phyloP scores from a whole-genome alignment of 2,797 vertebrate genomes.

The Pogoniulus pusillus region DNA sequence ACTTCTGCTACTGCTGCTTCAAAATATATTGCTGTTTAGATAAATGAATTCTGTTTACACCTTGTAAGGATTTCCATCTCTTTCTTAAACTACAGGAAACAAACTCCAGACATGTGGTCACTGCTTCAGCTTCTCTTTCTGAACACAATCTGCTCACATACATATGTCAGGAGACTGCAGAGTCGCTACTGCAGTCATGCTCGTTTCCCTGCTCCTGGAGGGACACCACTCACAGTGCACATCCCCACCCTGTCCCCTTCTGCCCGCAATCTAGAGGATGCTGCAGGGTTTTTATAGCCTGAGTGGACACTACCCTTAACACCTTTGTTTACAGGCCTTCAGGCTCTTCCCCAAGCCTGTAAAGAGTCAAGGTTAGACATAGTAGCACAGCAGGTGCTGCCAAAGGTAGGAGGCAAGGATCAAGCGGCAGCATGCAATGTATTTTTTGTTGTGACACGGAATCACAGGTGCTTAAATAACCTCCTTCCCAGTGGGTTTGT shows the following conservation, averaged over 20 bases:
- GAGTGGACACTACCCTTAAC: background rate
- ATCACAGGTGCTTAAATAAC: background rate
- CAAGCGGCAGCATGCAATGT: background rate
- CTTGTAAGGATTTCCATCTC: background rate
- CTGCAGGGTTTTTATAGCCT: background rate
- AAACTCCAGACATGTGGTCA: background rate
- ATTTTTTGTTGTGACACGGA: background rate
- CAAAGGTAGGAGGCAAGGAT: background rate
- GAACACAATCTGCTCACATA: background rate
- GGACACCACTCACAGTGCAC: accelerated
- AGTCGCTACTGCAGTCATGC: background rate
- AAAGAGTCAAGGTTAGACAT: too few relatives aligned
- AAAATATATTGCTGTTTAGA: background rate
- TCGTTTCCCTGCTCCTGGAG: accelerated
- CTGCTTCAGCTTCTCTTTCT: background rate
- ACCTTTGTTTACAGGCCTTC: too few relatives aligned
- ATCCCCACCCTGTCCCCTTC: too few relatives aligned
- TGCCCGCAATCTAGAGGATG: accelerated
- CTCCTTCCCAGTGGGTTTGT: background rate
- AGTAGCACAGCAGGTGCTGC: too few relatives aligned
- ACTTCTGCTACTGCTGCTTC: background rate
- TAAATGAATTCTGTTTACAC: background rate
- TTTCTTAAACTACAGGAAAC: background rate
- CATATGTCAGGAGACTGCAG: background rate
- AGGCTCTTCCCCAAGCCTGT: too few relatives aligned